Base-by-base conservation (phyloP, 1,140 invertebrate species). In the Gryon sp. region DNA sequence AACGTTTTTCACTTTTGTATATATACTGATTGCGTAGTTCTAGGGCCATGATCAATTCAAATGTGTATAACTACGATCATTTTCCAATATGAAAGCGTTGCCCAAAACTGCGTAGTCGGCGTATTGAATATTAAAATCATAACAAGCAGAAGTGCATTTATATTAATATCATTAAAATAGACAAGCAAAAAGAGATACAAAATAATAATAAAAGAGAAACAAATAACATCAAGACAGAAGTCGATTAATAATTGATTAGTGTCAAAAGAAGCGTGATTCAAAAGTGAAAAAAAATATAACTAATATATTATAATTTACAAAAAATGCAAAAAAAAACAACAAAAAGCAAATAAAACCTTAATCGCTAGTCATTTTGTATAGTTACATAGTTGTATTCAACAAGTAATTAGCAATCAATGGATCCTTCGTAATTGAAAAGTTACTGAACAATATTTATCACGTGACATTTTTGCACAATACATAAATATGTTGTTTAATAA, bases 351-450 rank as follows among this genome's bases (percentile, higher is more conserved):
- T 2, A 26, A 34, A 32, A 30, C n/a, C 14, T 50, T 32, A 63
- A 15, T 63, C 50, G 19, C 68, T 72, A 72, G 68, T 72, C 68
- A 72, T 72, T 72, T 72, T 72, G 19, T 55, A 52, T 72, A 63
- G 66, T 62, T 70, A 41, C 12, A 53, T 60, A 70, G 45, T 24
- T 34, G 4, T 22, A 32, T 50, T 36, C 18, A 60, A 50, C 1
- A 41, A 30, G 43, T 26, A 43, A 50, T 52, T 60, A 52, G 19
- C 15, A 36, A 52, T 57, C 15, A 43, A 32, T 50, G 68, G 41
- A 55, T 50, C 20, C 36, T 32, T 62, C 28, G 11, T 52, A 41
- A 26, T 52, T 9, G 34, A 32, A 11, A 52, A 52, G 24, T 22
- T 52, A 52, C 36, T 20, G 19, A 46, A 43, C 38, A 19, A 14